Evolutionary conservation across 2,888 invertebrate genomes (phyloP).

Genomic region (Dryadula phaetusa): DNA sequence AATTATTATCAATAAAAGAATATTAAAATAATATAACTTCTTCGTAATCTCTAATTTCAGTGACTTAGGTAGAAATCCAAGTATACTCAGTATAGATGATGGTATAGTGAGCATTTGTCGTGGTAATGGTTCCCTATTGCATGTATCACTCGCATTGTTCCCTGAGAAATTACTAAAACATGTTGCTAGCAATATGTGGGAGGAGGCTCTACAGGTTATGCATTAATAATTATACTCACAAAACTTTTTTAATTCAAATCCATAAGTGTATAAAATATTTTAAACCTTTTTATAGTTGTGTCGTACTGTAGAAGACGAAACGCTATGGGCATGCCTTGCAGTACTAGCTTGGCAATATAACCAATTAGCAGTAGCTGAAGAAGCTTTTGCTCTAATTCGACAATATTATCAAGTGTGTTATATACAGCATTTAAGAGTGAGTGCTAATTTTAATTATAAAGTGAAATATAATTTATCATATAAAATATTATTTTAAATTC

Average conservation of each 20-base stretch:
- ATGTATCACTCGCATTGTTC: slow-evolving; percentile 89
- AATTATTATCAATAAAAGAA: too few relatives aligned
- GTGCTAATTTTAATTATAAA: slow-evolving; percentile 25
- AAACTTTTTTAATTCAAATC: neutral
- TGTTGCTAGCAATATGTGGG: slow-evolving; percentile 91
- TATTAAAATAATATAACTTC: too few relatives aligned
- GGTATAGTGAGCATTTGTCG: slow-evolving; percentile 93
- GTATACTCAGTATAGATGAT: slow-evolving; percentile 92
- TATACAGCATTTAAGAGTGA: slow-evolving; percentile 91
- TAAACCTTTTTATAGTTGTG: slow-evolving; percentile 54
- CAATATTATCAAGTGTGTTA: slow-evolving; percentile 91
- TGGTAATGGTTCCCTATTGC: slow-evolving; percentile 94
- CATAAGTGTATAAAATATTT: neutral
- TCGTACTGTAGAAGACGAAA: slow-evolving; percentile 80
- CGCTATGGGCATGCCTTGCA: slow-evolving; percentile 97
- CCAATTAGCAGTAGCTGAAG: slow-evolving; percentile 95
- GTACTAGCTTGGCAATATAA: slow-evolving; percentile 94
- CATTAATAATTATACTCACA: too few relatives aligned
- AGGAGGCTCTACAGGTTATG: slow-evolving; percentile 93
- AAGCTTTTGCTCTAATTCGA: slow-evolving; percentile 91
- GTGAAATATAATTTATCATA: neutral
- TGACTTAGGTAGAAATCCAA: slow-evolving; percentile 94
- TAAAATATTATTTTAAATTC: neutral
- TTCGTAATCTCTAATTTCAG: slow-evolving; percentile 66
- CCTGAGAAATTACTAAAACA: slow-evolving; percentile 83